Conservation (phyloP, 2,888 invertebrate genomes). For the Pemphredon lugubris region DNA sequence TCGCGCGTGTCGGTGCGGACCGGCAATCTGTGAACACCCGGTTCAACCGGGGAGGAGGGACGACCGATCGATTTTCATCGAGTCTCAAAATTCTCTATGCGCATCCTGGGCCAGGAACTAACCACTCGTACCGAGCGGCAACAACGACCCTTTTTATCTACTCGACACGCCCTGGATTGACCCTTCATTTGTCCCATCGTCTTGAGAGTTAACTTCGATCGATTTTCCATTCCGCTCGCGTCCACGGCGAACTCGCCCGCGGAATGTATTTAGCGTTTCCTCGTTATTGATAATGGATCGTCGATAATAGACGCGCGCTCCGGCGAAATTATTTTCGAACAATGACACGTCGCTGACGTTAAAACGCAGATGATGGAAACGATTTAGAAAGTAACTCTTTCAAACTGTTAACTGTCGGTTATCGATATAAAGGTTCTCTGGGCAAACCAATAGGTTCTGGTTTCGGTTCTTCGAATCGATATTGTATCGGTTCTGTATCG, state of each 20-base stretch:
- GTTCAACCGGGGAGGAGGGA: constrained; percentile 57
- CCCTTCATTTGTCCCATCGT: neutral
- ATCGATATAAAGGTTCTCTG: too few relatives aligned
- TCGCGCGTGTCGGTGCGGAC: constrained; percentile 38
- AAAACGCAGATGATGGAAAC: too few relatives aligned
- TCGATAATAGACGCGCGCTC: too few relatives aligned
- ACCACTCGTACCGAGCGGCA: constrained; percentile 36
- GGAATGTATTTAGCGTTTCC: neutral
- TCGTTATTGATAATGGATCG: too few relatives aligned
- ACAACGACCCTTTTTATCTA: constrained; percentile 9
- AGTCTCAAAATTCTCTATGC: constrained; percentile 64
- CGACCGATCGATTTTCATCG: constrained; percentile 65
- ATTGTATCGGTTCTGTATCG: too few relatives aligned
- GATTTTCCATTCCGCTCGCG: neutral
- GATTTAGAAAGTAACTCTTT: too few relatives aligned
- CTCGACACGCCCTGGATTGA: constrained; percentile 14
- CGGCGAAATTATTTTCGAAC: too few relatives aligned
- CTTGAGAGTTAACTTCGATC: neutral
- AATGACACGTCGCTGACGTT: too few relatives aligned
- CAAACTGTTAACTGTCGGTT: too few relatives aligned
- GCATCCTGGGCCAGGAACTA: constrained; percentile 53
- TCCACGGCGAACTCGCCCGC: too few relatives aligned
- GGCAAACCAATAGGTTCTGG: too few relatives aligned
- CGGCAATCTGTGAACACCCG: constrained; percentile 68
- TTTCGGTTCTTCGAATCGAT: too few relatives aligned